Conservation (phyloP, 2,113 vertebrate species). For the Sinocyclocheilus maitianheensis region DNA sequence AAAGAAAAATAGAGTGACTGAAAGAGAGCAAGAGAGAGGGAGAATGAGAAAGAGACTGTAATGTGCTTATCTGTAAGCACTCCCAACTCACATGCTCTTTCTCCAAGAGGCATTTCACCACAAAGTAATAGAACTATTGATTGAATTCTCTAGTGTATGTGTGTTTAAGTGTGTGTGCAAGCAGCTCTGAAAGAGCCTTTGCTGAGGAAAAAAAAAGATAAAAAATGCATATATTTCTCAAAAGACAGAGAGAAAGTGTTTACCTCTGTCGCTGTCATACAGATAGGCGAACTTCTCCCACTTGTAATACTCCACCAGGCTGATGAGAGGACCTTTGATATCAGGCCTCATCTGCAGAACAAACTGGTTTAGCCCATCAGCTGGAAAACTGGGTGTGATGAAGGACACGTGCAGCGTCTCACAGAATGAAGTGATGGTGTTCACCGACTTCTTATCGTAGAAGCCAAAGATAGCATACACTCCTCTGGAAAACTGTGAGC, state of each 20-base stretch:
- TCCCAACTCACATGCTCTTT: slow-evolving; percentile 18
- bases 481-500: slow-evolving; percentile 97
- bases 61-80: slow-evolving; percentile 37
- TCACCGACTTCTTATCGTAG: slow-evolving; percentile 99
- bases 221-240: slow-evolving; percentile 1
- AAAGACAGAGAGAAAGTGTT: slow-evolving; percentile 44
- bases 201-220: slow-evolving; percentile 1
- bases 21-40: neutral
- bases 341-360: slow-evolving; percentile 98
- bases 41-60: slow-evolving; percentile 7
- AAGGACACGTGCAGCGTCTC: slow-evolving; percentile 97
- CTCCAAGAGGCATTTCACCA: slow-evolving; percentile 30
- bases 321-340: slow-evolving; percentile 94
- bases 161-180: slow-evolving; percentile 33
- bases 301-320: slow-evolving; percentile 95
- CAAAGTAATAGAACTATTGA: slow-evolving; percentile 51
- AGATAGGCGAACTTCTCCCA: slow-evolving; percentile 98
- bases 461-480: slow-evolving; percentile 99
- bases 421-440: slow-evolving; percentile 97
- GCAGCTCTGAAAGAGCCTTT: neutral
- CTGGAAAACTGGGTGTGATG: slow-evolving; percentile 97
- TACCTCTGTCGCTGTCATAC: slow-evolving; percentile 96
- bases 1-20: neutral
- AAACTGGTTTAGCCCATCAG: slow-evolving; percentile 94
- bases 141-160: slow-evolving; percentile 26